These are phyloP conservation scores for Sepiola atlantica DNA, from an alignment of 2,888 invertebrate genomes.

Conservation along the genomic window DNA sequence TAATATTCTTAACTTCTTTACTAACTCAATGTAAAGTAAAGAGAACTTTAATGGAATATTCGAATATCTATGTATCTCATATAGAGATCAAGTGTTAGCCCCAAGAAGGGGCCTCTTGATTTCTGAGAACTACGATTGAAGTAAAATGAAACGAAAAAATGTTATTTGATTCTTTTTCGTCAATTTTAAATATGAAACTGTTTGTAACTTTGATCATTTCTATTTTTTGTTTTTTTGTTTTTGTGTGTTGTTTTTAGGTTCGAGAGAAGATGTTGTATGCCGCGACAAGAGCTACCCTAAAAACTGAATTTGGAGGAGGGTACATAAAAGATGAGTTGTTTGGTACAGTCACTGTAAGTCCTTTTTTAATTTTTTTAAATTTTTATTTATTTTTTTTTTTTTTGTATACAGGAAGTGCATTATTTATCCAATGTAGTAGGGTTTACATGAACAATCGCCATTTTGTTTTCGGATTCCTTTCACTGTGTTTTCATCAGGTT, in stretches of 20 bases:
- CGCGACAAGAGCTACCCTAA: conserved; percentile 96
- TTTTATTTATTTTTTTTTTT: background rate
- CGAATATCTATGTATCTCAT: too few species aligned
- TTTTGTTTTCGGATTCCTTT: background rate
- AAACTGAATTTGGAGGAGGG: conserved; percentile 94
- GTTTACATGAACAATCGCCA: background rate
- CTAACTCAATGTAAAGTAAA: too few species aligned
- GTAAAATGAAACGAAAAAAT: too few species aligned
- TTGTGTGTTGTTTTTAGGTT: conserved; percentile 75
- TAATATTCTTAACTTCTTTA: too few species aligned
- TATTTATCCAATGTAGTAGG: background rate
- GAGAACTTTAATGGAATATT: too few species aligned
- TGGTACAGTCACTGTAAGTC: conserved; percentile 83
- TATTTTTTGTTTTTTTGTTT: background rate
- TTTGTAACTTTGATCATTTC: too few species aligned
- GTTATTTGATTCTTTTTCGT: too few species aligned
- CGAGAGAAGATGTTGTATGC: conserved; percentile 98
- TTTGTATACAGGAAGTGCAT: background rate
- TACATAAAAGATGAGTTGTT: conserved; percentile 96
- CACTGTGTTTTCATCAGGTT: background rate
- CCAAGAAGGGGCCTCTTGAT: too few species aligned
- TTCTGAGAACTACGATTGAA: too few species aligned
- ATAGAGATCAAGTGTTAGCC: too few species aligned
- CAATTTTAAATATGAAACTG: too few species aligned
- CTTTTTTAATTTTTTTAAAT: background rate